Evolutionary conservation across 2,888 invertebrate species (phyloP).

Genomic region (Nebria brevicollis): DNA sequence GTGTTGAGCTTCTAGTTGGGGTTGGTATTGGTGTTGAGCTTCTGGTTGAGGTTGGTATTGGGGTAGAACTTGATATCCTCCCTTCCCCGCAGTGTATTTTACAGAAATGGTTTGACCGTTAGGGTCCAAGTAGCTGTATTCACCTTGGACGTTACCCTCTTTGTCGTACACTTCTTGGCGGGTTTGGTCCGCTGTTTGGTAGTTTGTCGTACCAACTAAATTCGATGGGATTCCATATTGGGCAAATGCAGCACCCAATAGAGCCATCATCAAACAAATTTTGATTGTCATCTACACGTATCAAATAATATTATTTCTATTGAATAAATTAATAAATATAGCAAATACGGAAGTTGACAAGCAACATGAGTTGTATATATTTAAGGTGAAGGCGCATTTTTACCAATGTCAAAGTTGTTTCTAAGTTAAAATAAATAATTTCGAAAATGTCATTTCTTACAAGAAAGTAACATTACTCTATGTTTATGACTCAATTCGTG

Average conservation of each 20-base stretch:
- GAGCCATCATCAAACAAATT: slow-evolving; percentile 4
- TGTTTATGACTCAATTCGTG: too few relatives aligned
- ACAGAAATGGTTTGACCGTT: slow-evolving; percentile 71
- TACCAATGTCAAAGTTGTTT: too few relatives aligned
- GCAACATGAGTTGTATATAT: too few relatives aligned
- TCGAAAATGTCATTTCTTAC: too few relatives aligned
- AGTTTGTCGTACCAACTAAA: slow-evolving; percentile 13
- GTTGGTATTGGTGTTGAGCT: slow-evolving; percentile 13
- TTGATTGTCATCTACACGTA: background rate
- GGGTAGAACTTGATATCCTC: slow-evolving; percentile 63
- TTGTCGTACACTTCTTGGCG: slow-evolving; percentile 20
- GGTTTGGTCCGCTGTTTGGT: slow-evolving; percentile 15
- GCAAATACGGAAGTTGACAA: too few relatives aligned
- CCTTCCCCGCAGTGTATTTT: slow-evolving; percentile 65
- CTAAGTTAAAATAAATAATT: too few relatives aligned
- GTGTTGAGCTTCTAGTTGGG: background rate
- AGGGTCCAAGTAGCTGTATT: slow-evolving; percentile 68
- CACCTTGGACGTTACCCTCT: slow-evolving; percentile 23
- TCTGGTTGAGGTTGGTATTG: background rate
- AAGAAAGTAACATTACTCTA: too few relatives aligned
- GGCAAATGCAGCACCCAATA: slow-evolving; percentile 2
- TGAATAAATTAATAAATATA: too few relatives aligned
- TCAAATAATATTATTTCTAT: background rate
- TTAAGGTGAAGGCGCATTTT: too few relatives aligned
- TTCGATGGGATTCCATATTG: slow-evolving; percentile 6